A percentile compares a stretch with the other conserved stretches of the same genome.
Evolutionary conservation across 2,888 invertebrate genomes (phyloP).

Genomic region (Meandrusa payeni): DNA sequence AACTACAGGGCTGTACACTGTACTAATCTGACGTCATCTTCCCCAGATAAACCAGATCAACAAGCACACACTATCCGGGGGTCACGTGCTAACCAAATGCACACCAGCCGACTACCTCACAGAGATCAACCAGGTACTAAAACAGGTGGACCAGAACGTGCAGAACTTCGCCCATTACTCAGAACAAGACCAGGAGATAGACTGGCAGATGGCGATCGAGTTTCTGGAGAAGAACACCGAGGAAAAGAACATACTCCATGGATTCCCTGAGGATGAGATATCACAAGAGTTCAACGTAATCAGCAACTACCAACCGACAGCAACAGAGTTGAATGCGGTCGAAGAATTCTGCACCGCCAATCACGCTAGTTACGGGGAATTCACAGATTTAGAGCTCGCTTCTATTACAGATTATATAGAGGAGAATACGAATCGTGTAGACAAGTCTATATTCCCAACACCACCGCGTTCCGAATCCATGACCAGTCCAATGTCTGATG

Average conservation of each 20-base stretch:
- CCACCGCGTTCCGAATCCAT: slow-evolving; percentile 59
- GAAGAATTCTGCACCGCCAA: slow-evolving; percentile 36
- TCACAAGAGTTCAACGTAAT: slow-evolving; percentile 23
- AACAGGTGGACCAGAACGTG: slow-evolving; percentile 38
- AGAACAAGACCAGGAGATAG: slow-evolving; percentile 41
- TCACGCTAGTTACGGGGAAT: slow-evolving; percentile 34
- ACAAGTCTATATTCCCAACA: slow-evolving; percentile 42
- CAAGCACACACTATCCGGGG: slow-evolving; percentile 55
- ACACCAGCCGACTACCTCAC: slow-evolving; percentile 35
- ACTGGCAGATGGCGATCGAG: slow-evolving; percentile 47
- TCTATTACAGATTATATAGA: slow-evolving; percentile 29
- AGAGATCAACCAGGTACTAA: slow-evolving; percentile 46
- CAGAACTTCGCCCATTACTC: slow-evolving; percentile 41
- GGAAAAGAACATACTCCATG: slow-evolving; percentile 31
- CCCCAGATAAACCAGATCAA: slow-evolving; percentile 58
- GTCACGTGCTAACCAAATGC: slow-evolving; percentile 54
- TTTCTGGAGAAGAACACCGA: slow-evolving; percentile 39
- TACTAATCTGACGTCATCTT: too few species aligned
- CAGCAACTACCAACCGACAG: slow-evolving; percentile 13
- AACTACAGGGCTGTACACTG: too few species aligned
- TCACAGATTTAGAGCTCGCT: slow-evolving; percentile 27
- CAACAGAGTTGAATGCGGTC: slow-evolving; percentile 32
- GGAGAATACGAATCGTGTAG: slow-evolving; percentile 11
- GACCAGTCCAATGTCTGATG: slow-evolving; percentile 53
- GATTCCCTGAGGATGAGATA: slow-evolving; percentile 31